phyloP scores from a whole-genome alignment of 1,140 invertebrate genomes.

The Nasonia longicornis region DNA sequence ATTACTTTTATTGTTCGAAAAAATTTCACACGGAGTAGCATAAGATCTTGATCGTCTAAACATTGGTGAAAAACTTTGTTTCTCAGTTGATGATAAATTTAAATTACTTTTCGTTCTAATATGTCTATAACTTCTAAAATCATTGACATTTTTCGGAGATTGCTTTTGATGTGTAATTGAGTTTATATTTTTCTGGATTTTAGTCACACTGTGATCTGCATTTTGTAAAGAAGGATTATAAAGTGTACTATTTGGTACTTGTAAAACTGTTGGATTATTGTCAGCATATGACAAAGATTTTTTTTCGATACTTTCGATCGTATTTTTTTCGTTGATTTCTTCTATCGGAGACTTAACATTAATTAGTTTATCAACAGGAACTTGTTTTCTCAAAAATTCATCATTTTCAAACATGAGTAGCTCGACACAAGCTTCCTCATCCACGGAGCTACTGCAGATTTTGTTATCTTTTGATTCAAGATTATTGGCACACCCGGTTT shows the following conservation, averaged over 20 bases:
- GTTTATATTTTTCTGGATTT: conserved; percentile 9
- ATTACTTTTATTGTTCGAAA: background rate
- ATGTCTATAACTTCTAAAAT: background rate
- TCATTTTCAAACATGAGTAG: background rate
- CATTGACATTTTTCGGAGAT: conserved; percentile 2
- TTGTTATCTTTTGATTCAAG: background rate
- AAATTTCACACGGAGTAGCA: conserved; percentile 23
- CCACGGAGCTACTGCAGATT: background rate
- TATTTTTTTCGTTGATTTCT: too few species aligned
- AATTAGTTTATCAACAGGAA: background rate
- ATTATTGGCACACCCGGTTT: background rate
- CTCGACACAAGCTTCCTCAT: background rate
- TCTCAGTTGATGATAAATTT: conserved; percentile 29
- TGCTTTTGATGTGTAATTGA: background rate
- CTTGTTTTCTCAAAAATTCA: background rate
- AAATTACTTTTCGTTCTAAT: conserved; percentile 44
- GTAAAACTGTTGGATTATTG: background rate
- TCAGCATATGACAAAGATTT: conserved; percentile 5
- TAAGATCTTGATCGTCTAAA: conserved; percentile 45
- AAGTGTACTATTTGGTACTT: background rate
- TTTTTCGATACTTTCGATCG: background rate
- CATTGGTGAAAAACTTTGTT: background rate
- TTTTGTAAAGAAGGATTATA: background rate
- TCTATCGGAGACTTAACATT: too few species aligned
- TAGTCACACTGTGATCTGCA: background rate